Evolutionary conservation across 2,888 invertebrate genomes (phyloP).

Genomic region (Melinaea menophilus): DNA sequence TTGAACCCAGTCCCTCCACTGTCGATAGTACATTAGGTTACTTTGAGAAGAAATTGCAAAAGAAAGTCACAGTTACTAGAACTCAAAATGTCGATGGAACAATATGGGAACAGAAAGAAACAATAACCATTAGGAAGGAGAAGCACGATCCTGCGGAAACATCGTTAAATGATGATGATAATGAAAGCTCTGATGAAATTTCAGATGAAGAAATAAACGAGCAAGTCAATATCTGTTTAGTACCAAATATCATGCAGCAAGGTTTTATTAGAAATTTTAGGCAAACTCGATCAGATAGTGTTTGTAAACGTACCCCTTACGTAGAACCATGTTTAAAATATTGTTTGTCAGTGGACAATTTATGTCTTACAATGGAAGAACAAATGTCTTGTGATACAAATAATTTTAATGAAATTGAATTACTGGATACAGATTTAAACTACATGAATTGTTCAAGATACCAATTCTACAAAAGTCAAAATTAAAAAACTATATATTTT

Average conservation of each 20-base stretch:
- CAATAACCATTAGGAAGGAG: slow-evolving; percentile 37
- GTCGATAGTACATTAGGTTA: slow-evolving; percentile 37
- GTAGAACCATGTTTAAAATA: slow-evolving; percentile 25
- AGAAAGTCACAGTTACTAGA: slow-evolving; percentile 42
- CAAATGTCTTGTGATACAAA: neutral
- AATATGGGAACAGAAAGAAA: slow-evolving; percentile 42
- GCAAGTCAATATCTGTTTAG: slow-evolving; percentile 28
- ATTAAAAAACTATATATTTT: neutral
- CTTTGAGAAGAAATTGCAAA: slow-evolving; percentile 41
- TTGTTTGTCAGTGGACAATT: slow-evolving; percentile 26
- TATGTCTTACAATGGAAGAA: slow-evolving; percentile 6
- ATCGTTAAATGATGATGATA: slow-evolving; percentile 30
- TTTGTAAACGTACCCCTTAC: slow-evolving; percentile 14
- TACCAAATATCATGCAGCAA: slow-evolving; percentile 23
- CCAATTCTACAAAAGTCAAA: neutral
- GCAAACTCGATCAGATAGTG: slow-evolving; percentile 30
- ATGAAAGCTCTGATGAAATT: slow-evolving; percentile 31
- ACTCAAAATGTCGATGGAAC: slow-evolving; percentile 43
- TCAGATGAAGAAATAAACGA: slow-evolving; percentile 26
- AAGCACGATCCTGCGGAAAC: slow-evolving; percentile 38
- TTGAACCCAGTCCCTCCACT: neutral
- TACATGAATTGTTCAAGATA: neutral
- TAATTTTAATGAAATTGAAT: neutral
- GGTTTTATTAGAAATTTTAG: slow-evolving; percentile 28
- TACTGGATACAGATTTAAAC: neutral